Conservation (phyloP, 2,113 vertebrate genomes). For the Nymphicus hollandicus region DNA sequence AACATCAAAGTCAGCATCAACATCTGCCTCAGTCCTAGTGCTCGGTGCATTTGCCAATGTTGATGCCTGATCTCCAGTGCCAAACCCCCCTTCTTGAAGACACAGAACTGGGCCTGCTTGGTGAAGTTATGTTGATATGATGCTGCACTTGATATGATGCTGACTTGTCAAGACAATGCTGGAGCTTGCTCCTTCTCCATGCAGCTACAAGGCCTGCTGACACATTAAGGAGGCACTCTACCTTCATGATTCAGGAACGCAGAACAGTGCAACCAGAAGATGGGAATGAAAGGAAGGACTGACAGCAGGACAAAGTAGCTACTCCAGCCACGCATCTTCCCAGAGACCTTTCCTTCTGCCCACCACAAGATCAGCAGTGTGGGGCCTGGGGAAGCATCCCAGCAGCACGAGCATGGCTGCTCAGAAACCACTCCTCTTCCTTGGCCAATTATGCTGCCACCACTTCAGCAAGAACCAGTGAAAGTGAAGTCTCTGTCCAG, state of each 20-base stretch:
- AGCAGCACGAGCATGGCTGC: background rate
- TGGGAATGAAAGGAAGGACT: background rate
- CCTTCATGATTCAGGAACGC: background rate
- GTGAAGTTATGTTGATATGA: background rate
- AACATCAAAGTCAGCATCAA: conserved; percentile 55
- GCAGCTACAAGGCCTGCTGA: background rate
- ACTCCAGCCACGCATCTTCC: background rate
- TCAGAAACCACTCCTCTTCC: background rate
- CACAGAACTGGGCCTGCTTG: background rate
- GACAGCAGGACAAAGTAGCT: background rate
- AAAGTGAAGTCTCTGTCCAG: conserved; percentile 20
- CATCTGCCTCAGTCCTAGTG: background rate
- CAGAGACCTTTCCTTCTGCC: background rate
- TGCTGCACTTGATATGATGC: background rate
- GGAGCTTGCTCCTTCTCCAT: background rate
- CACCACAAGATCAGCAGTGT: accelerated
- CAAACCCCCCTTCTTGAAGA: background rate
- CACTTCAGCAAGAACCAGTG: background rate
- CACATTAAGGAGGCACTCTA: background rate
- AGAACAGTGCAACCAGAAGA: background rate
- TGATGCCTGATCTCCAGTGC: background rate
- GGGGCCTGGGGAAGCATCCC: background rate
- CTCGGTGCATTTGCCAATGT: background rate
- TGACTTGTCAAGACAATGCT: conserved; percentile 32
- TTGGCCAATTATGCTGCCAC: background rate